Base-by-base conservation (phyloP, 2,888 invertebrate genomes). In the Andrena flavipes region DNA sequence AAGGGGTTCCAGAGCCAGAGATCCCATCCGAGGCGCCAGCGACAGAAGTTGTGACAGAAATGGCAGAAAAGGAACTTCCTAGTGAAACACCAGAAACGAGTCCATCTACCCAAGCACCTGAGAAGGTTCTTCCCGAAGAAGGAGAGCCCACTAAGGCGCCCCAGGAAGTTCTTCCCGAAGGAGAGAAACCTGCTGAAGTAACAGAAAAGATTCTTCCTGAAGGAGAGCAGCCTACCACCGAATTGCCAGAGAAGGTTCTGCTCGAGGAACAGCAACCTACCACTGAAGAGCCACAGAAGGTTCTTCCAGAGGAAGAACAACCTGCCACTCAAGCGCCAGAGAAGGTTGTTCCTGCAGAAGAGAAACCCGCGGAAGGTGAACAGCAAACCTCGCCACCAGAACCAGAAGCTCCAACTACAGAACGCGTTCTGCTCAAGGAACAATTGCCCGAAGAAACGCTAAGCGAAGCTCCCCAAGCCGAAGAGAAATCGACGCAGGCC, bases 371-470 rank as follows among this genome's bases (percentile, higher is more conserved):
- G 2, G 67, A 71, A 76, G 63, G 80, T 23, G 69, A 80, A 51
- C 78, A 84, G 74, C 80, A 87, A 85, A 73, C 82, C 48, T 29
- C 70, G 23, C 10, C 56, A 7, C 29, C 85, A 0, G 80, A 76
- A 72, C 54, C 56, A 42, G 81, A 76, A 48, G 16, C 20, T 56
- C 69, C 63, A 69, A 59, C 74, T 16, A 67, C 67, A 16, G 84
- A 81, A 63, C 13, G 67, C 13, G 8, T 35, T 48, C 8, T 56
- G 5, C 7, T 65, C 4, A 72, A 84, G 16, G 81, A 72, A n/a
- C 49, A 26, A 51, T 51, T 65, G 10, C 72, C 76, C 5, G 72
- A 80, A 64, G 63, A 83, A 49, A n/a, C 56, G 68, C 29, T 65
- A 29, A 63, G 29, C 0, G n/a, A 20, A 48, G n/a, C 23, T 72